Percentiles rank a stretch among this genome's conserved stretches.
Evolutionary conservation across 2,797 vertebrate species (phyloP).

Genomic region (Tapera naevia): DNA sequence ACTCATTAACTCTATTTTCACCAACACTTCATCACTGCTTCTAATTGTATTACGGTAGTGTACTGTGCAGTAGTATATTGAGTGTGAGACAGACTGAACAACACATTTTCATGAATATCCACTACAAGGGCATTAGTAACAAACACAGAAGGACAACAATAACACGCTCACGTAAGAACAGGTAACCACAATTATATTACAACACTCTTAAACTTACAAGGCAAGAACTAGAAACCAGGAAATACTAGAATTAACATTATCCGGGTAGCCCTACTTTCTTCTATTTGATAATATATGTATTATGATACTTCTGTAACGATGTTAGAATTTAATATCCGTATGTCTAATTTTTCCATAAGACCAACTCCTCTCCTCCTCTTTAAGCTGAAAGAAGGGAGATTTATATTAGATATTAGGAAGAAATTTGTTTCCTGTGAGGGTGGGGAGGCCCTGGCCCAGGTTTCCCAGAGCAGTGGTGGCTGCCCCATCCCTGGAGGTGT

Average conservation of each 20-base stretch:
- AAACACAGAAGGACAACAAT: background rate
- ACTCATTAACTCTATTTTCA: background rate
- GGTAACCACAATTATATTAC: background rate
- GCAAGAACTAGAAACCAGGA: background rate
- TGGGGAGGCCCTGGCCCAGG: too few species aligned
- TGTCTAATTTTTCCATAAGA: background rate
- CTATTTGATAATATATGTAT: background rate
- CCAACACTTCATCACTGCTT: background rate
- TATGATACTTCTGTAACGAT: background rate
- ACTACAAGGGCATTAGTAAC: background rate
- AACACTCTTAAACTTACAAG: background rate
- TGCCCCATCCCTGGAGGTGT: too few species aligned
- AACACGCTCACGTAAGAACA: fast-evolving
- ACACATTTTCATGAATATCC: background rate
- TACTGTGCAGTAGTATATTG: too few species aligned
- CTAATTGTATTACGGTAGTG: background rate
- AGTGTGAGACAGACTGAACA: background rate
- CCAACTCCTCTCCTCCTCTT: background rate
- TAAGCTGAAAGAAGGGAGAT: too few species aligned
- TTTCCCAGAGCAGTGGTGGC: too few species aligned
- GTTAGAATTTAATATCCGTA: background rate
- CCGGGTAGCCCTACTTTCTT: background rate
- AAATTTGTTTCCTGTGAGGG: too few species aligned
- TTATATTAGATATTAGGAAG: too few species aligned
- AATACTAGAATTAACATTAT: background rate